Evolutionary conservation across 1,140 invertebrate species (phyloP), one percentile per base, ranked within the genome.

Genomic region (Arctopsyche grandis): DNA sequence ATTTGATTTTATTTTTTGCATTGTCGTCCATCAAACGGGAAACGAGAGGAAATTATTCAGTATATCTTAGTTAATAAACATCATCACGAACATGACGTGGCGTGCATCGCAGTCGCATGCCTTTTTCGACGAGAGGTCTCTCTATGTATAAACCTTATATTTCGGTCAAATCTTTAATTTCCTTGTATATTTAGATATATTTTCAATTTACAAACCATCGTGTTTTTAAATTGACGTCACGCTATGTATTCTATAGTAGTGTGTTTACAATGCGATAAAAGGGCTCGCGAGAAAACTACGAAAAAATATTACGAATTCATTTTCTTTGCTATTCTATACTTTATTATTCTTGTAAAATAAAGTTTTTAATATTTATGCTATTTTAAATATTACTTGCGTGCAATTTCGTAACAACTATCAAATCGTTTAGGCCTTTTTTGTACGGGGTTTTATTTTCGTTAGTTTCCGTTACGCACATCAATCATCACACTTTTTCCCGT

Each of bases 401-500:
- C 19, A 60, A 60, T 38, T 38, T 38, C 7, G 29, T 38, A 7
- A 1, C 29, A 7, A 38, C 1, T 38, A 38, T 38, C 29, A 60
- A 60, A 60, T 19, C 56, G 56, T 60, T 66, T 66, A 29, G 29
- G 29, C 63, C 7, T 38, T 38, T 38, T 26, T 66, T 66, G 24
- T 66, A 66, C 26, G 16, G 22, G 14, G 26, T 66, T 66, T 26
- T 38, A 38, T 38, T 38, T 38, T 38, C 29, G 29, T 7, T 38
- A 38, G 22, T 66, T 66, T 66, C 21, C 63, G 24, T 26, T 66
- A 66, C 63, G 63, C 63, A 26, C 63, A 66, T 66, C 63, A 66
- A 66, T 66, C 63, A 66, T 66, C 21, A 26, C 24, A 66, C 63
- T 66, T 66, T 29, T 66, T 22, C 21, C 14, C 63, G 14, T 12